Evolutionary conservation across 2,113 vertebrate species (phyloP).

Genomic region (Carlito syrichta): DNA sequence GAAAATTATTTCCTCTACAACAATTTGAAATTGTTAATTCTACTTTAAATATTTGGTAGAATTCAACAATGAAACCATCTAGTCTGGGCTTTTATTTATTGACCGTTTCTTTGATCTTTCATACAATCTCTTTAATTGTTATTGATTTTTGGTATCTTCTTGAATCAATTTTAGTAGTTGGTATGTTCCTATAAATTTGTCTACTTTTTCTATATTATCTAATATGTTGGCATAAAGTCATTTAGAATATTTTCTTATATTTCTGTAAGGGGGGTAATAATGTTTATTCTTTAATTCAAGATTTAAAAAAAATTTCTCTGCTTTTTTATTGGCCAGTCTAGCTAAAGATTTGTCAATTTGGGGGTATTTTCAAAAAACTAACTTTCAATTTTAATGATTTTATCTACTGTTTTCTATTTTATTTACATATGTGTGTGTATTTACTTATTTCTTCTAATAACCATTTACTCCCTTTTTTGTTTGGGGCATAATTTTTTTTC

Average conservation of each 20-base stretch:
- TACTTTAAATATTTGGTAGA: neutral
- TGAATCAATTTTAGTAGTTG: neutral
- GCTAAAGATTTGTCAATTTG: neutral
- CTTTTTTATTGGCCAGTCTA: neutral
- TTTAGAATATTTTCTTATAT: neutral
- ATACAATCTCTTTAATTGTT: neutral
- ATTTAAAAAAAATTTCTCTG: too few relatives aligned
- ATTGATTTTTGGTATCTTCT: neutral
- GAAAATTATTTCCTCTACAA: neutral
- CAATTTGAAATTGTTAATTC: neutral
- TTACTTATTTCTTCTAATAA: neutral
- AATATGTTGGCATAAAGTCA: neutral
- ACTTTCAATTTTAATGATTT: neutral
- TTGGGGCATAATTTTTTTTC: neutral
- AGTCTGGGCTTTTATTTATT: neutral
- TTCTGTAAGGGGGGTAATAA: neutral
- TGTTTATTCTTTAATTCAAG: neutral
- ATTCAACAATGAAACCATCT: neutral
- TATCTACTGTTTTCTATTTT: neutral
- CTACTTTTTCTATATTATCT: neutral
- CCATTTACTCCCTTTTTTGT: neutral
- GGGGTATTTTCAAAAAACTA: neutral
- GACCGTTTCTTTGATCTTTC: neutral
- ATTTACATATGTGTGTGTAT: neutral
- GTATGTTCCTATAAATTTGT: neutral